Base-by-base conservation (phyloP, 2,888 invertebrate species). In the Zeuzera pyrina region DNA sequence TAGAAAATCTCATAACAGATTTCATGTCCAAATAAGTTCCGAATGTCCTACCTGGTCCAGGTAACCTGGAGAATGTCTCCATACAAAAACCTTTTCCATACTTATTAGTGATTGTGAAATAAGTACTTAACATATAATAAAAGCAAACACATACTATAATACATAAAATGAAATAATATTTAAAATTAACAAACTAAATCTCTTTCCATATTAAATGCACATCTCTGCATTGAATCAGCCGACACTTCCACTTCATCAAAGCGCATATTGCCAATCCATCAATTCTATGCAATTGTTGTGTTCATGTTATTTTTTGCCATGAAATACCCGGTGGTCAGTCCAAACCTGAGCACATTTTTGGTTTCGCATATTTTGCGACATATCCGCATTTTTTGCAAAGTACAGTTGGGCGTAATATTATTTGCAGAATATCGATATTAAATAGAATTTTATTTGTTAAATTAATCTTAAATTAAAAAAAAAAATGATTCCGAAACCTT, bases 261-360 rank as follows among this genome's bases (percentile, higher is more conserved):
- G 25, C 35, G 36, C 33, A 28, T 28, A 55, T 53, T 53, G 54
- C 41, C 55, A 42, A 76, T 77, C 69, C 60, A 72, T 77, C 77
- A 70, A 23, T 49, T 42, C 45, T 51, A 72, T 77, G 78, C 74
- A 74, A 77, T 69, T 71, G 67, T 65, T 54, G 44, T 53, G 39
- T 34, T 43, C 49, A 46, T 46, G 26, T 26, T 22, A 35, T 42
- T 49, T 55, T 55, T 60, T 63, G 62, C 57, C 29, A 27, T 39
- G 39, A 49, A 49, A 44, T 54, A 64, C 74, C 71, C 77, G 77
- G 74, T 77, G 78, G 79, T 78, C 79, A 78, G 46, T 61, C 36
- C 32, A 48, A 47, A 42, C 28, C 24, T 39, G 29, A 58, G 54
- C 73, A 71, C 70, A 70, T 69, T 68, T 63, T 53, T 52, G 42